Evolutionary conservation across 2,797 vertebrate species (phyloP).

Genomic region (Huso huso): DNA sequence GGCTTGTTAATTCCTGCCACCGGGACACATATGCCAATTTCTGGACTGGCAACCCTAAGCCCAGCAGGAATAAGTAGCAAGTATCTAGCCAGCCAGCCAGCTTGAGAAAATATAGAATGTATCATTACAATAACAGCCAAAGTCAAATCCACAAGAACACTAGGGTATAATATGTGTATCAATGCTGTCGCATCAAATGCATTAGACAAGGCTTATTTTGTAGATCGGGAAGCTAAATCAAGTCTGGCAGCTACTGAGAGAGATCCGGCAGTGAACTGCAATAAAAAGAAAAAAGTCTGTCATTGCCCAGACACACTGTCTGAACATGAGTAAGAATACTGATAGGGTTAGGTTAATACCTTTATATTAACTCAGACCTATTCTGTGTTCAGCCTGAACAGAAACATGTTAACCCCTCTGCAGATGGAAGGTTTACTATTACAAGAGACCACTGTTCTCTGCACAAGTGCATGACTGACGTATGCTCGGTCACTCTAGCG

Average conservation of each 20-base stretch:
- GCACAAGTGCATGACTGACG: background rate
- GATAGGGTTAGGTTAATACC: background rate
- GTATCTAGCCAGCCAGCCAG: background rate
- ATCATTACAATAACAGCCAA: no score
- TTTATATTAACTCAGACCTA: background rate
- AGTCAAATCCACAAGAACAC: constrained; percentile 1
- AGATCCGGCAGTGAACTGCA: background rate
- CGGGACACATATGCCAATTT: no score
- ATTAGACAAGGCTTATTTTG: constrained; percentile 14
- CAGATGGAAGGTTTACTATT: constrained; percentile 6
- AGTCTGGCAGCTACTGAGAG: background rate
- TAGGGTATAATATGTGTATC: constrained; percentile 6
- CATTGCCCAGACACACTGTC: background rate
- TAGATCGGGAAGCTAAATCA: constrained; percentile 1
- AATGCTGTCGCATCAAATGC: constrained; percentile 6
- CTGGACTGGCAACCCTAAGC: no score
- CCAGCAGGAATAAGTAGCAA: no score
- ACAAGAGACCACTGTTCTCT: constrained; percentile 8
- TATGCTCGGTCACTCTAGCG: no score
- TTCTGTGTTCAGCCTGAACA: background rate
- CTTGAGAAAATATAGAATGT: background rate
- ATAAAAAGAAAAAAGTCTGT: constrained; percentile 3
- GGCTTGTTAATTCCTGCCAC: no score
- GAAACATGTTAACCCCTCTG: constrained; percentile 7
- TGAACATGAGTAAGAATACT: constrained; percentile 10